These are phyloP conservation scores for Villa cingulata DNA, from an alignment of 2,888 invertebrate genomes.

Conservation along the genomic window DNA sequence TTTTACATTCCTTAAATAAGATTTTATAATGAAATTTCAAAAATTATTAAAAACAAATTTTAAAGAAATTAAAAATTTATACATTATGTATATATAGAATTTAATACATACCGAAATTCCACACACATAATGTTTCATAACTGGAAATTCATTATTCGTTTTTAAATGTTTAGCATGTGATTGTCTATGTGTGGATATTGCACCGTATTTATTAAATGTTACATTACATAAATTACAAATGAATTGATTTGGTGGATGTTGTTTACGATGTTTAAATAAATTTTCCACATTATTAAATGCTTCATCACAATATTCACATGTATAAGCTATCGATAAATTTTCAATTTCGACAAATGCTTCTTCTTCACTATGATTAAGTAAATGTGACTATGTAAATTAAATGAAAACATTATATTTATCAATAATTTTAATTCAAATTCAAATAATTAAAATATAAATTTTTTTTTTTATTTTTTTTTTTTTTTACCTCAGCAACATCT, in stretches of 20 bases:
- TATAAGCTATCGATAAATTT: slow-evolving; percentile 18
- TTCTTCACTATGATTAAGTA: slow-evolving; percentile 5
- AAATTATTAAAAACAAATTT: too few relatives aligned
- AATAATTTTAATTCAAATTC: too few relatives aligned
- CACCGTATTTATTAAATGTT: slow-evolving; percentile 14
- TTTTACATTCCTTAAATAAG: slow-evolving; percentile 24
- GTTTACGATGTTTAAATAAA: slow-evolving; percentile 23
- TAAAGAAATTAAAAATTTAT: not conserved
- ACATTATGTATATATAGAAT: not conserved
- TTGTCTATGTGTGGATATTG: slow-evolving; percentile 16
- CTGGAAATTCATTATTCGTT: slow-evolving; percentile 14
- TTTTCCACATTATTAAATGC: slow-evolving; percentile 21
- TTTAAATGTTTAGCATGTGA: slow-evolving; percentile 17
- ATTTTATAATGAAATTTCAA: too few relatives aligned
- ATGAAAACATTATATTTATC: too few relatives aligned
- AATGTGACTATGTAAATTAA: slow-evolving; percentile 14
- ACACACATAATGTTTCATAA: slow-evolving; percentile 22
- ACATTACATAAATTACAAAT: slow-evolving; percentile 14
- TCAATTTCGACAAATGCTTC: slow-evolving; percentile 4
- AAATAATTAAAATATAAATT: too few relatives aligned
- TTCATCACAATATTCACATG: slow-evolving; percentile 28
- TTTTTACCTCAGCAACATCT: slow-evolving; percentile 18
- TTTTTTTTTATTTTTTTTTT: too few relatives aligned
- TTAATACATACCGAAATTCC: slow-evolving; percentile 25
- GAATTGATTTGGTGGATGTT: slow-evolving; percentile 9